Conservation (phyloP, 2,113 vertebrate species). For the Phoenicopterus ruber region DNA sequence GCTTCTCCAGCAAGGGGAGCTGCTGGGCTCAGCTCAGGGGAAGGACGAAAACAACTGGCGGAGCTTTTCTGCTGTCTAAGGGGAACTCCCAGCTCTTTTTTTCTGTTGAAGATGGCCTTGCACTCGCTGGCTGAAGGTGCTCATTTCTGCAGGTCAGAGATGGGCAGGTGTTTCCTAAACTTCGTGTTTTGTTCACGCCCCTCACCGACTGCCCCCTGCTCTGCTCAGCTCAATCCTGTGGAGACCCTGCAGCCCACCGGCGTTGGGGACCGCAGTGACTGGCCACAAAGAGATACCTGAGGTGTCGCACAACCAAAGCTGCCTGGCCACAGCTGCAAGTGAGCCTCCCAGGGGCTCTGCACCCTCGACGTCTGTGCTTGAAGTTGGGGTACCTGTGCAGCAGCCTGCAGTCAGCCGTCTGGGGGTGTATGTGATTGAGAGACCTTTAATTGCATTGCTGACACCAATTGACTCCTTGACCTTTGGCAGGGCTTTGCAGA, state of each 20-base stretch:
- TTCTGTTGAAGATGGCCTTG: neutral
- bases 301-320: neutral
- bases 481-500: neutral
- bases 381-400: neutral
- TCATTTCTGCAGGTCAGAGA: neutral
- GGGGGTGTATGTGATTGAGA: accelerated
- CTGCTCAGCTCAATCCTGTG: neutral
- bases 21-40: neutral
- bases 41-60: neutral
- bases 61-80: neutral
- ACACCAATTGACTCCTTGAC: neutral
- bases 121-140: neutral
- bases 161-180: neutral
- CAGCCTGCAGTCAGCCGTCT: neutral
- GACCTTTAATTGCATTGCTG: neutral
- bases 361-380: neutral
- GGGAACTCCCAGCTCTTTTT: neutral
- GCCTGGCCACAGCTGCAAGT: neutral
- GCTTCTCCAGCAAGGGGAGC: constrained; percentile 27
- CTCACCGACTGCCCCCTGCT: accelerated
- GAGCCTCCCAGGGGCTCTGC: neutral
- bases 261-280: accelerated
- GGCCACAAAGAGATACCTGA: neutral
- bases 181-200: accelerated
- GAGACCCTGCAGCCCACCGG: neutral